These are phyloP conservation scores for Apis florea DNA, from an alignment of 1,140 invertebrate species.

Conservation along the genomic window DNA sequence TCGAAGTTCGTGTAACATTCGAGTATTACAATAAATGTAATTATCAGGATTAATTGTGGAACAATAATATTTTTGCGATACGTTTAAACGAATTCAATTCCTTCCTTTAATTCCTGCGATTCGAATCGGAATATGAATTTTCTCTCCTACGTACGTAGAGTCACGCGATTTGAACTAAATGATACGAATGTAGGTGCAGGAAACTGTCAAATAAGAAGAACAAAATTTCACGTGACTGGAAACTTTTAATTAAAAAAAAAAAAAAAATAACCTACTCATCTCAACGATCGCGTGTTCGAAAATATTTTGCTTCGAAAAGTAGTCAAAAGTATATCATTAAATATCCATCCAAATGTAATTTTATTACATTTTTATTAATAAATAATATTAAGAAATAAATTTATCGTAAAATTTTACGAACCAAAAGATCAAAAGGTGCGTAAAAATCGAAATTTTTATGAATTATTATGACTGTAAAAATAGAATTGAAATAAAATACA, in stretches of 20 bases:
- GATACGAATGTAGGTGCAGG: neutral
- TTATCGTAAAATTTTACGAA: too few relatives aligned
- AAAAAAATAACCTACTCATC: neutral
- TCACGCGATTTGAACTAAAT: conserved; percentile 37
- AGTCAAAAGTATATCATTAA: neutral
- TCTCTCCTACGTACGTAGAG: conserved; percentile 8
- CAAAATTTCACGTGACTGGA: conserved; percentile 18
- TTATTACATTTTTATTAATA: too few relatives aligned
- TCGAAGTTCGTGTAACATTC: neutral
- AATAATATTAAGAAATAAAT: too few relatives aligned
- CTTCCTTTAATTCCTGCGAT: neutral
- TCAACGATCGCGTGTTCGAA: neutral
- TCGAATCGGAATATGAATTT: neutral
- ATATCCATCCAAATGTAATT: too few relatives aligned
- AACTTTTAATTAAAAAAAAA: conserved; percentile 28
- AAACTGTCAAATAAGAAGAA: conserved; percentile 1
- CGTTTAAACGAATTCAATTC: neutral
- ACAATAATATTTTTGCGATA: neutral
- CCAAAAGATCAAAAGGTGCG: too few relatives aligned
- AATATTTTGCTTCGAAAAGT: neutral
- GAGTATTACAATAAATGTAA: too few relatives aligned
- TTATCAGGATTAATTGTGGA: neutral
- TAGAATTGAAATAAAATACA: too few relatives aligned
- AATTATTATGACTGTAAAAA: too few relatives aligned
- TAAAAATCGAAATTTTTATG: too few relatives aligned